Base-by-base conservation (phyloP, 37 sponge, comb jelly and placozoan species). In the Beroe forskalii region DNA sequence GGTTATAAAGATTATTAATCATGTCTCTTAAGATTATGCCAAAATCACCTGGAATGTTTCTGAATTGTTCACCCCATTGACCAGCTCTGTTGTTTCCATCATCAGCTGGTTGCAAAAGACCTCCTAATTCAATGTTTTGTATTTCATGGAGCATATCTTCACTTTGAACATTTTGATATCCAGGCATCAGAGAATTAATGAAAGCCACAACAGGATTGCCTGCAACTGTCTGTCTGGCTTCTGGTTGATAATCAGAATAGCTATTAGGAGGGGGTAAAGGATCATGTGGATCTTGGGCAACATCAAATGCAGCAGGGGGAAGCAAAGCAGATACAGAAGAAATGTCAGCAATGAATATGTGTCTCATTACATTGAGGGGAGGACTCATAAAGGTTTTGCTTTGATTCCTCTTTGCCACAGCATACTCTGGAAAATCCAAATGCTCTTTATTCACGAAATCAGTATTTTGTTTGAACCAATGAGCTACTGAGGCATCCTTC, bases 151-250 rank as follows among this genome's bases (percentile, higher is more conserved):
- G 3, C 3, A 22, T 20, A 22, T 64, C 66, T 17, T 80, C 55
- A 20, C 42, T 44, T 24, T 80, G 55, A 43, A 27, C 27, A 42
- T 80, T 44, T 43, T 41, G 86, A 43, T 43, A 80, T 23, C 86
- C 86, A 80, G 86, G 86, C 55, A 80, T 41, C n/a, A 80, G 86
- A 44, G 86, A 80, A 48, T 80, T 80, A 48, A 80, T 80, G 31
- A 80, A 80, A 42, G 86, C 86, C 55, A 44, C 42, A 0, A 80
- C 55, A 8, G 86, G 86, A 44, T 80, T 44, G 6, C 55, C 55
- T 42, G 44, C 55, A 22, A 6, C 0, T 42, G 55, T 14, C 35
- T 37, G 28, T 3, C 24, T 44, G 22, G 55, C 27, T 20, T 42
- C 86, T 33, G 86, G 55, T 43, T 80, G 44, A 48, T 80, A 80